Conservation (phyloP, 2,797 vertebrate species). For the Parauchenoglanis ngamensis region DNA sequence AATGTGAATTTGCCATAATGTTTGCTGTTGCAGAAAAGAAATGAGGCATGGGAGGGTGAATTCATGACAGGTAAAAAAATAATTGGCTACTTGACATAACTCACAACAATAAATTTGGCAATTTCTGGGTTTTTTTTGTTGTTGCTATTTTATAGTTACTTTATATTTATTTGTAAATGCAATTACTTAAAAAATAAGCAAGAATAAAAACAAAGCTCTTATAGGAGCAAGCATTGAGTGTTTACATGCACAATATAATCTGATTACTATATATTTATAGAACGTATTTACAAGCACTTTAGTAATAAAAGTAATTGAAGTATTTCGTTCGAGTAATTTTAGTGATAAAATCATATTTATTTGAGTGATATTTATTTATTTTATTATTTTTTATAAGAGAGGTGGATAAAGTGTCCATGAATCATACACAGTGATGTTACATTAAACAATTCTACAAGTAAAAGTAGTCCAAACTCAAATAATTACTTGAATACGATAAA, state of each 20-base stretch:
- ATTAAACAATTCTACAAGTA: neutral
- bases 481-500: neutral
- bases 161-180: neutral
- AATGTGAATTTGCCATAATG: conserved; percentile 9
- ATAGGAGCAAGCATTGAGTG: neutral
- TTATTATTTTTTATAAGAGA: neutral
- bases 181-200: neutral
- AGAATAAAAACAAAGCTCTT: neutral
- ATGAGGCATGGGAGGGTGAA: neutral
- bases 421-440: neutral
- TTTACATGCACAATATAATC: neutral
- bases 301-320: neutral
- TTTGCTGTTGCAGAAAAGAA: neutral
- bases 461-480: neutral
- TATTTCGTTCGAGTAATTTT: neutral
- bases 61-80: conserved; percentile 2
- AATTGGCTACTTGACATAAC: conserved; percentile 1
- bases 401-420: neutral
- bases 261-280: neutral
- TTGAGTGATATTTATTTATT: neutral
- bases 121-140: neutral
- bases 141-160: neutral
- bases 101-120: neutral
- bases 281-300: neutral
- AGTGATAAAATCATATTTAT: neutral